Percentiles rank a stretch among this genome's conserved stretches.
These are phyloP conservation scores for Goniozus legneri DNA, from an alignment of 1,140 invertebrate species.

Conservation along the genomic window DNA sequence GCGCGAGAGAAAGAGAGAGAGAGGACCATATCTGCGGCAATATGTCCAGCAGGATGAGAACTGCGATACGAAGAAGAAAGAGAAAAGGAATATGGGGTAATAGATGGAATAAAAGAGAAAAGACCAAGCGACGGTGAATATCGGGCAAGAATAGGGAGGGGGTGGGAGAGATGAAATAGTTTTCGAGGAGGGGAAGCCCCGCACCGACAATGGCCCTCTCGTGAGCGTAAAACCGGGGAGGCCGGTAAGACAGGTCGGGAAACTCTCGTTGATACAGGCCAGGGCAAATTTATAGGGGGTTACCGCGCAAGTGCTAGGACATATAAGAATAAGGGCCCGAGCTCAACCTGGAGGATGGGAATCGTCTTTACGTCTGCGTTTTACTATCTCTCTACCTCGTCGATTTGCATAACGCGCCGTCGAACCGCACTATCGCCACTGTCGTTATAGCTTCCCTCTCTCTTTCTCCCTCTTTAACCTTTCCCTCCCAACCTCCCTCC, in stretches of 20 bases:
- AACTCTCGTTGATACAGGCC: slow-evolving; percentile 35
- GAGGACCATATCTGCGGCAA: slow-evolving; percentile 7
- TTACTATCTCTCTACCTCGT: slow-evolving; percentile 21
- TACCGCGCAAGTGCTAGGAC: background rate
- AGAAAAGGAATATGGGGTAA: background rate
- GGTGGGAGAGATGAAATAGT: background rate
- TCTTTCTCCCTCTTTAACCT: background rate
- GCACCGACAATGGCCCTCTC: slow-evolving; percentile 23
- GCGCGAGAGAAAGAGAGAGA: too few species aligned
- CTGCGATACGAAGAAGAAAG: background rate
- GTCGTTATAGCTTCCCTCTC: background rate
- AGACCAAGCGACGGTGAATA: background rate
- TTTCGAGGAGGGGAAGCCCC: too few species aligned
- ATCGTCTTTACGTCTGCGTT: slow-evolving; percentile 27
- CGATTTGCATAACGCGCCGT: slow-evolving; percentile 37
- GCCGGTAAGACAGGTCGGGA: slow-evolving; percentile 29
- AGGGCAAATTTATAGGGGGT: slow-evolving; percentile 32
- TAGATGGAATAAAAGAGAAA: background rate
- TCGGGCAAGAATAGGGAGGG: background rate
- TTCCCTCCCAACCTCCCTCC: background rate
- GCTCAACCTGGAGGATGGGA: too few species aligned
- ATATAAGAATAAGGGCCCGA: slow-evolving; percentile 31
- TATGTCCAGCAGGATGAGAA: slow-evolving; percentile 7
- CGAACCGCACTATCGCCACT: background rate
- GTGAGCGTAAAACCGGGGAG: too few species aligned